Base-by-base conservation (phyloP, 1,140 invertebrate species). In the Macrotrachela quadricornifera region DNA sequence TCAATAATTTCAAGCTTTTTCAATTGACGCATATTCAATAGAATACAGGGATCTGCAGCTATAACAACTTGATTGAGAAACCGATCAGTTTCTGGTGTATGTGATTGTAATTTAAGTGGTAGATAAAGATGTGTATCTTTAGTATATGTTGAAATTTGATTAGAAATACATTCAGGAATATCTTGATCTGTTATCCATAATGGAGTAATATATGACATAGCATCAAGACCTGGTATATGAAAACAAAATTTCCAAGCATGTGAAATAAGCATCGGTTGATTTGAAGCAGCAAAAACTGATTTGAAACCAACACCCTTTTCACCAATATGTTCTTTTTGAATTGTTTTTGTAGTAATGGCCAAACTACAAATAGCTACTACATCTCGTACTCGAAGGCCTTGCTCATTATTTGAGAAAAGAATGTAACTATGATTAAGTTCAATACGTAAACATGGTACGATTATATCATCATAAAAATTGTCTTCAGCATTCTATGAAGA, bases 271-370 rank as follows among this genome's bases (percentile, higher is more conserved):
- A 45, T 30, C 6, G 49, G 49, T 12, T 51, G 44, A 44, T 51
- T 42, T 18, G 37, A 41, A 30, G 41, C 44, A 15, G 44, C 36
- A 38, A 51, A 51, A 37, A 51, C 49, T 3, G 37, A 41, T 36
- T 51, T 51, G 38, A 51, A 51, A 36, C 49, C 49, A 16, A 51
- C 21, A 45, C 49, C 49, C 12, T 51, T 51, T n/a, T 51, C 41
- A 10, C 49, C 49, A 44, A 51, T 51, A 13, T 51, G 49, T 44
- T 51, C 16, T 4, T 30, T 8, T 14, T 41, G 41, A 44, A 38
- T 45, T 44, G 40, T n/a, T 44, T 51, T 51, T 10, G 42, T 44
- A 17, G 41, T 44, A 14, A 44, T 21, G 10, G 49, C 44, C 16
- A 41, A 51, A 17, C 41, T 44, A 16, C 49, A 51, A 37, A 51